Percentiles rank a stretch among this genome's conserved stretches.
phyloP scores from a whole-genome alignment of 2,888 invertebrate genomes.

The Eutolmus rufibarbis region DNA sequence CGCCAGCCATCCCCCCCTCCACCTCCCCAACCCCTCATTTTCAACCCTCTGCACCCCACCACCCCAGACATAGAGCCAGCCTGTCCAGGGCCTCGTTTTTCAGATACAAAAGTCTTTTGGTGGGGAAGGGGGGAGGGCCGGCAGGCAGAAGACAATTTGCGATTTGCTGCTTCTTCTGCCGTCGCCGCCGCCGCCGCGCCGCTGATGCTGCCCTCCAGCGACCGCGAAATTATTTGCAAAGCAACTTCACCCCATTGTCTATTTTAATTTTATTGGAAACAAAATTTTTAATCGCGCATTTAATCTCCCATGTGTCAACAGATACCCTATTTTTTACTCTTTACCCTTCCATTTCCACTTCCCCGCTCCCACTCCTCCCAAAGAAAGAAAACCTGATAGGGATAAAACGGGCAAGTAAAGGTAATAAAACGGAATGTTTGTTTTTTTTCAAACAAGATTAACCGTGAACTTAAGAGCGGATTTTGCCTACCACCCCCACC shows the following conservation, averaged over 20 bases:
- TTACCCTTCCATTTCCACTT: not conserved
- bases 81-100: not conserved
- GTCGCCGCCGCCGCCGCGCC: too few species aligned
- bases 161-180: too few species aligned
- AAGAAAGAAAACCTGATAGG: not conserved
- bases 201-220: too few species aligned
- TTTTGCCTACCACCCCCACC: too few species aligned
- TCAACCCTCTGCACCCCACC: too few species aligned
- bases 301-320: not conserved
- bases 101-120: not conserved
- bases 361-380: not conserved
- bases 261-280: not conserved
- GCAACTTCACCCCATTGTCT: too few species aligned
- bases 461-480: slow-evolving; percentile 37
- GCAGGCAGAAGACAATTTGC: too few species aligned
- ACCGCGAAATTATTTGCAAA: too few species aligned
- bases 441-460: slow-evolving; percentile 38
- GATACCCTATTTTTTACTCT: not conserved
- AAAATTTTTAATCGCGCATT: not conserved
- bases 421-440: not conserved
- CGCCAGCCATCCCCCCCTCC: not conserved
- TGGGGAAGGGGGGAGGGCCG: not conserved
- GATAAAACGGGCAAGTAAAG: not conserved
- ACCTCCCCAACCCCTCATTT: not conserved
- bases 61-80: not conserved